A percentile compares a stretch with the other conserved stretches of the same genome.
Conservation (phyloP, 2,113 vertebrate species). For the Hyaena hyaena region DNA sequence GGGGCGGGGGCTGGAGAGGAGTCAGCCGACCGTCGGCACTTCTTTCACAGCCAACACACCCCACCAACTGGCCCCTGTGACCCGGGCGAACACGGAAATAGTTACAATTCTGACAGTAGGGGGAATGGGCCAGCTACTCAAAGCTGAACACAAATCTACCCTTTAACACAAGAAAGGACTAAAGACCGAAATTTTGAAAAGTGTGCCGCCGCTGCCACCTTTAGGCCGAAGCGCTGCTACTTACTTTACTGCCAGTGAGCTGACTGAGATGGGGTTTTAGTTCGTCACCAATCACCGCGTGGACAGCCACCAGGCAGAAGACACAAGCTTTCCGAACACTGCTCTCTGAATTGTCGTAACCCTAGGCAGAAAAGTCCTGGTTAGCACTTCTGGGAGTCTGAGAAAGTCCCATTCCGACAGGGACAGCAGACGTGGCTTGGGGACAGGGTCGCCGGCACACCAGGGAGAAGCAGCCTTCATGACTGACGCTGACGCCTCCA, state of each 20-base stretch:
- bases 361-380: slow-evolving; percentile 84
- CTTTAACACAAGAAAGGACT: neutral
- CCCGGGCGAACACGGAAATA: neutral
- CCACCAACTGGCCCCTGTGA: neutral
- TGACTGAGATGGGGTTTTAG: slow-evolving; percentile 97
- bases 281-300: slow-evolving; percentile 96
- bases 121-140: neutral
- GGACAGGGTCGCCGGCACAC: neutral
- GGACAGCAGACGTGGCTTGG: neutral
- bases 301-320: slow-evolving; percentile 97
- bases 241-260: slow-evolving; percentile 97
- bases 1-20: neutral
- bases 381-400: neutral
- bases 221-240: slow-evolving; percentile 24
- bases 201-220: neutral
- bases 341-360: slow-evolving; percentile 98
- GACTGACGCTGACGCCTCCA: neutral
- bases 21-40: neutral
- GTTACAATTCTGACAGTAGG: neutral
- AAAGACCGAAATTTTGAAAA: neutral
- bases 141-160: neutral
- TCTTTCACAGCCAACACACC: neutral
- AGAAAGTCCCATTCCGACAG: neutral
- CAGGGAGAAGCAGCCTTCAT: neutral
- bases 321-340: slow-evolving; percentile 98